These are phyloP conservation scores for Halictus quadricinctus DNA, from an alignment of 2,888 invertebrate species.

Conservation along the genomic window DNA sequence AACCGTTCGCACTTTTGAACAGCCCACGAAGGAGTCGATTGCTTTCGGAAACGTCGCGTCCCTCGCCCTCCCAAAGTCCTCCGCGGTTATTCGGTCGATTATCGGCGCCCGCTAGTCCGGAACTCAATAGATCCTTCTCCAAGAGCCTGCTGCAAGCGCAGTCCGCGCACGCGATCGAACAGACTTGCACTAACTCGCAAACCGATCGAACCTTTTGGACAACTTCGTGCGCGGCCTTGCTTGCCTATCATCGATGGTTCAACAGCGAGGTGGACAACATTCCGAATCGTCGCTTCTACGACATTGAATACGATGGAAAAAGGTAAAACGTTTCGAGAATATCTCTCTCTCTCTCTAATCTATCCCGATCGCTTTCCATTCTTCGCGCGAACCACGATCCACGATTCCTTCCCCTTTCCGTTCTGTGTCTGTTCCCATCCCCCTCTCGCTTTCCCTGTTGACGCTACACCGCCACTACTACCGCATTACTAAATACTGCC, in stretches of 20 bases:
- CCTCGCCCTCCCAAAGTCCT: conserved; percentile 83
- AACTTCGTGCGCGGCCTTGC: conserved; percentile 77
- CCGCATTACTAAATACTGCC: neutral
- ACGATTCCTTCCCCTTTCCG: no score
- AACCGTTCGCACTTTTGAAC: conserved; percentile 81
- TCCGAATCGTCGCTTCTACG: conserved; percentile 66
- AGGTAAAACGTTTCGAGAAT: conserved; percentile 69
- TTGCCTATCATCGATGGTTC: conserved; percentile 83
- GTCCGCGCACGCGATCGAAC: conserved; percentile 11
- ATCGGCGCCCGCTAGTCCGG: conserved; percentile 80
- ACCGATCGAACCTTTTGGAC: conserved; percentile 79
- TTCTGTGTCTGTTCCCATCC: no score
- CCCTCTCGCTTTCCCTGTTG: neutral
- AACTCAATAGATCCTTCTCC: conserved; percentile 78
- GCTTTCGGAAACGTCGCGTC: conserved; percentile 84
- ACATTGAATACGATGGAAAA: conserved; percentile 78
- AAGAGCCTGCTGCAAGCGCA: conserved; percentile 63
- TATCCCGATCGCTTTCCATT: neutral
- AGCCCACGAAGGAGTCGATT: conserved; percentile 83
- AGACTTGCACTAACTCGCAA: conserved; percentile 55
- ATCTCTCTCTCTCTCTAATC: neutral
- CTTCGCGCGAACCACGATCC: neutral
- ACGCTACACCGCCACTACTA: neutral
- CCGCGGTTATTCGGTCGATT: conserved; percentile 75
- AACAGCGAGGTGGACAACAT: conserved; percentile 78